These are phyloP conservation scores for Scylla paramamosain DNA, from an alignment of 1,140 invertebrate genomes.

Conservation along the genomic window DNA sequence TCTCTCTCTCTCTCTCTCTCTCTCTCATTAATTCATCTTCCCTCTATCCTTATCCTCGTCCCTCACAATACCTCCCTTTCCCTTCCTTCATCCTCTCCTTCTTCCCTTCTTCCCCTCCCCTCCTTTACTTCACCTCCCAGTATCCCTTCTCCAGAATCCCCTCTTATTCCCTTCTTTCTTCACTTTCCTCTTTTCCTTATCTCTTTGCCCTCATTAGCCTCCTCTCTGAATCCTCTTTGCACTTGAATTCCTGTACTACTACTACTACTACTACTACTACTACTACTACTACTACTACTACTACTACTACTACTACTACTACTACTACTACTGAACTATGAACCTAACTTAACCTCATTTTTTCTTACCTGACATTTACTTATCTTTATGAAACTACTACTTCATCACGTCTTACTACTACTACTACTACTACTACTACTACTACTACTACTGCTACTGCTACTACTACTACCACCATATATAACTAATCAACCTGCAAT, in stretches of 20 bases:
- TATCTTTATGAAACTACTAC: too few relatives aligned
- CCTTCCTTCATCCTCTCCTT: background rate
- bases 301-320: background rate
- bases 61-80: background rate
- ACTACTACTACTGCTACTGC: too few relatives aligned
- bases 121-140: background rate
- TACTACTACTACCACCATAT: too few relatives aligned
- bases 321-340: too few relatives aligned
- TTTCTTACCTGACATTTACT: background rate
- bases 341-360: too few relatives aligned
- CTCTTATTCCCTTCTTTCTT: background rate
- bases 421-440: background rate
- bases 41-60: background rate
- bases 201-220: too few relatives aligned
- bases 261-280: too few relatives aligned
- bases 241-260: too few relatives aligned
- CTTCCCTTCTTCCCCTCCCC: too few relatives aligned
- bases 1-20: conserved; percentile 39
- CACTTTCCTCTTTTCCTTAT: background rate
- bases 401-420: background rate
- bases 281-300: too few relatives aligned
- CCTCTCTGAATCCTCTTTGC: too few relatives aligned
- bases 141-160: background rate
- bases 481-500: too few relatives aligned
- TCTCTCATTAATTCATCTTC: background rate